Evolutionary conservation across 2,113 vertebrate species (phyloP), one percentile per base, ranked within the genome.

Genomic region (Myxocyprinus asiaticus): DNA sequence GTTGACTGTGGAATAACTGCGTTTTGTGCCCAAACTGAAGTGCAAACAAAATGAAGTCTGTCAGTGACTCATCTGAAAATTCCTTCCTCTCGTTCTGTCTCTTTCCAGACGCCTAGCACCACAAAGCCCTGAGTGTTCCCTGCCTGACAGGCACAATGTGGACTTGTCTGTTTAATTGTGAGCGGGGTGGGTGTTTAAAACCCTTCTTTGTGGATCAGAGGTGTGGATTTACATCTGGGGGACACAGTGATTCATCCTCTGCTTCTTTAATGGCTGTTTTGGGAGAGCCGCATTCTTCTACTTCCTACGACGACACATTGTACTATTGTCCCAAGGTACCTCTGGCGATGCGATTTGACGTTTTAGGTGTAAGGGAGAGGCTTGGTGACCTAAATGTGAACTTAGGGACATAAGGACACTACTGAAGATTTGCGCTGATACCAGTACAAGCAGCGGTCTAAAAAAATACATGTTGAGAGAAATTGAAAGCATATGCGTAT

Each of bases 151-250:
- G 92, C 91, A 94, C 92, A 33, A 33, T 33, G 22, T 33, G 22
- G 1, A 33, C 22, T 33, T 33, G 22, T 33, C 22, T 33, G 22
- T 33, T 91, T 92, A 92, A 90, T 92, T 91, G 85, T 87, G 86
- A 93, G 94, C 89, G 91, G 94, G 92, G 91, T 81, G 92, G 78
- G 89, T 33, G 84, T 91, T 82, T 80, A 93, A 93, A 92, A 89
- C 90, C 87, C 89, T 86, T 92, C 89, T 92, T 92, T 93, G 90
- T 86, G 84, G 82, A 89, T 76, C 91, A 90, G 90, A 92, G 92
- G 92, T 89, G 92, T 91, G 88, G 92, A 92, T 91, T 93, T 90
- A 91, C 89, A 89, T 83, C 84, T 88, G 80, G 76, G 83, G 77
- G 91, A 89, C 89, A 91, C 88, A 91, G 90, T 85, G 85, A 91